These are phyloP conservation scores for Drosophila dunni DNA, from an alignment of 1,140 invertebrate genomes.

Conservation along the genomic window DNA sequence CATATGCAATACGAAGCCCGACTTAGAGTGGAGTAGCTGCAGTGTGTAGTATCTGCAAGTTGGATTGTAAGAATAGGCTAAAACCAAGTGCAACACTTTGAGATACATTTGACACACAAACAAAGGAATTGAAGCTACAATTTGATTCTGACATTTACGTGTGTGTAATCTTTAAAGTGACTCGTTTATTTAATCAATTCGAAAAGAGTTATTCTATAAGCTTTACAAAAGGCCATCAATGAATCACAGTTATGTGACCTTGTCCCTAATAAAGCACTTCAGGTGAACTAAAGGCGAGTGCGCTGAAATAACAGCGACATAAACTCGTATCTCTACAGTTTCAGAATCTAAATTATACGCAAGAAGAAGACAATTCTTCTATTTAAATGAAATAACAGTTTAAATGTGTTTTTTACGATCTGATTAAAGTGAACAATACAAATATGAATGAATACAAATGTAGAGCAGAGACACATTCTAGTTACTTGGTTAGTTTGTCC, in stretches of 20 bases:
- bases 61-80: conserved; percentile 47
- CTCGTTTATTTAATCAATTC: conserved; percentile 33
- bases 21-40: not conserved
- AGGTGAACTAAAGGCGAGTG: conserved; percentile 18
- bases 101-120: not conserved
- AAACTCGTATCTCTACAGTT: not conserved
- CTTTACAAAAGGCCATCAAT: not conserved
- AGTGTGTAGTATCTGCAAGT: conserved; percentile 16
- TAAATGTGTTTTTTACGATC: not conserved
- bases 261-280: conserved; percentile 25
- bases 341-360: not conserved
- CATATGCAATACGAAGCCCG: not conserved
- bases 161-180: conserved; percentile 6
- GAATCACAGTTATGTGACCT: conserved; percentile 32
- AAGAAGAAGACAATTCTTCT: not conserved
- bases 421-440: conserved; percentile 20
- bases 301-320: not conserved
- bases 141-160: conserved; percentile 12
- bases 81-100: conserved; percentile 31
- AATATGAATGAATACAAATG: conserved; percentile 11
- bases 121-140: conserved; percentile 6
- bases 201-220: conserved; percentile 3
- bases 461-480: conserved; percentile 28
- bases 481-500: conserved; percentile 5
- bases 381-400: too few species aligned